These are phyloP conservation scores for Zaprionus inermis DNA, from an alignment of 1,140 invertebrate species.

Conservation along the genomic window DNA sequence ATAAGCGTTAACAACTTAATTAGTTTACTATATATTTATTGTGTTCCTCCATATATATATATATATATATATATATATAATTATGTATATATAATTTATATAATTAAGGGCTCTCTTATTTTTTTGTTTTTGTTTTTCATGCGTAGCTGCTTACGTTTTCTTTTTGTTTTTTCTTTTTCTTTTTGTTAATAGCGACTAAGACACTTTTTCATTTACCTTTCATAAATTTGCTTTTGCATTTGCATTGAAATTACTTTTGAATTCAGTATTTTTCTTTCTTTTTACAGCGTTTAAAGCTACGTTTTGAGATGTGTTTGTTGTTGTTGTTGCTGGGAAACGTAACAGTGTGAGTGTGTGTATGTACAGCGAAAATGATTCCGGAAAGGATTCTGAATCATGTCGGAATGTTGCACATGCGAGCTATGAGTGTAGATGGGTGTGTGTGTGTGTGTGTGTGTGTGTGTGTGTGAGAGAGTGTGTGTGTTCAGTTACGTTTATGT, in stretches of 20 bases:
- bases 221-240: conserved; percentile 59
- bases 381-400: conserved; percentile 42
- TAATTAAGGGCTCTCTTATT: conserved; percentile 64
- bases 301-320: conserved; percentile 65
- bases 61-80: conserved; percentile 23
- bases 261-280: conserved; percentile 30
- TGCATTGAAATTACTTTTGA: conserved; percentile 44
- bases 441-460: conserved; percentile 15
- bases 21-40: conserved; percentile 40
- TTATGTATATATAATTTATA: conserved; percentile 17
- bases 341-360: conserved; percentile 33
- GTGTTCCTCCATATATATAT: conserved; percentile 42
- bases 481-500: neutral
- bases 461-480: conserved; percentile 8
- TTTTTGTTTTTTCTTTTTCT: conserved; percentile 34
- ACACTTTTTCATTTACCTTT: conserved; percentile 71
- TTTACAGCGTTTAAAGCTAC: conserved; percentile 75
- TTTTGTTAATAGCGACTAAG: conserved; percentile 73
- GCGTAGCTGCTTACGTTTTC: conserved; percentile 34
- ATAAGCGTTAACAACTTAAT: conserved; percentile 81
- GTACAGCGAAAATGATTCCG: conserved; percentile 54
- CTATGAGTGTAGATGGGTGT: conserved; percentile 36
- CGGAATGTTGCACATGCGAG: conserved; percentile 74
- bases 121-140: conserved; percentile 24
- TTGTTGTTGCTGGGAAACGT: conserved; percentile 10